Conservation (phyloP, 2,113 vertebrate species). For the Anolis carolinensis region DNA sequence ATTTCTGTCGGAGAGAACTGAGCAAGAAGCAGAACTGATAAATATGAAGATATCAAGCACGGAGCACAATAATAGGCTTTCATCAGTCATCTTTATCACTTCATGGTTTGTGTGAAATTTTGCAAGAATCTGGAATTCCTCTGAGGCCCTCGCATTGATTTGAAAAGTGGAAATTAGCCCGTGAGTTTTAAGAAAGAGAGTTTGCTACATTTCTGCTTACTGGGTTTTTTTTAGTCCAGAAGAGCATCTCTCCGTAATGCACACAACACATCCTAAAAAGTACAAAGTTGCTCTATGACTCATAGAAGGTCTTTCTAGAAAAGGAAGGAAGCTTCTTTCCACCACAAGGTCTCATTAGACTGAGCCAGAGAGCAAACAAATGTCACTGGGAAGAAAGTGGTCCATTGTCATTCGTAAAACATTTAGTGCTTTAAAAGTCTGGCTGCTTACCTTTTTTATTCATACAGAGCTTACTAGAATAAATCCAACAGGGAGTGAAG, state of each 20-base stretch:
- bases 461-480: background rate
- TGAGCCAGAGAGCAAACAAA: conserved; percentile 1
- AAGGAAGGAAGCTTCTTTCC: background rate
- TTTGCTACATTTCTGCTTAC: background rate
- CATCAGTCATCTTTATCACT: background rate
- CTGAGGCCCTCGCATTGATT: background rate
- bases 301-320: background rate
- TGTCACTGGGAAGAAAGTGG: background rate
- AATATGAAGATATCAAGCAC: background rate
- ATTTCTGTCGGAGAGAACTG: background rate
- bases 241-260: background rate
- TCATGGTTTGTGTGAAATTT: background rate
- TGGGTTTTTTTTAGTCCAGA: background rate
- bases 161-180: background rate
- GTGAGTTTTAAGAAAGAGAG: background rate
- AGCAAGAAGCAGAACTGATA: background rate
- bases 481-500: background rate
- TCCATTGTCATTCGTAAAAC: background rate
- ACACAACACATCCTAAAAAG: background rate
- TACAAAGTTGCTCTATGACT: background rate
- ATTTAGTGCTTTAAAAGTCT: conserved; percentile 32
- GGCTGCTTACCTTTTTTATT: background rate
- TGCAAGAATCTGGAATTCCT: background rate
- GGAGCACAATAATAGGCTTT: background rate
- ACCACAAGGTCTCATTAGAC: background rate